Conservation (phyloP, 2,888 invertebrate species). For the Epiblema foenella region DNA sequence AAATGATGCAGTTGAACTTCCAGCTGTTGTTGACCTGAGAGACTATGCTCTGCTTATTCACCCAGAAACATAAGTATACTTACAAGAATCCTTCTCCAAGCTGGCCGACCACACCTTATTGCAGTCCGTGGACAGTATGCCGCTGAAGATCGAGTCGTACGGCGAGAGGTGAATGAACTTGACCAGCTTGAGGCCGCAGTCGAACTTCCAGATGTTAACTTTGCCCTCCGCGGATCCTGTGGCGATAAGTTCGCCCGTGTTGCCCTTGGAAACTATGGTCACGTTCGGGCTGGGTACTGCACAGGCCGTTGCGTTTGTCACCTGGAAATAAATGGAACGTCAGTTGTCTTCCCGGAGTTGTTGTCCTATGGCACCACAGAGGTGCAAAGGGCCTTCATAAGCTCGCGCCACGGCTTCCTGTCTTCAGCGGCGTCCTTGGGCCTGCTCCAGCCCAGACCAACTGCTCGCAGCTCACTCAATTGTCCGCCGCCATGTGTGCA, state of each 20-base stretch:
- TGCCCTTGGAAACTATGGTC: constrained; percentile 85
- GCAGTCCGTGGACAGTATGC: constrained; percentile 71
- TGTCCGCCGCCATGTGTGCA: too few species aligned
- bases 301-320: constrained; percentile 93
- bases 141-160: constrained; percentile 81
- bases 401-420: too few species aligned
- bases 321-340: constrained; percentile 58
- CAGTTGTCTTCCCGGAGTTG: not conserved
- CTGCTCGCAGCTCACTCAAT: too few species aligned
- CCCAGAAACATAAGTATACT: constrained; percentile 53
- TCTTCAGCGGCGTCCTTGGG: too few species aligned
- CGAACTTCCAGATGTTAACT: constrained; percentile 93
- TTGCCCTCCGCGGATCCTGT: constrained; percentile 86
- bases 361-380: too few species aligned
- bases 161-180: constrained; percentile 84
- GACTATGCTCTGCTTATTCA: too few species aligned
- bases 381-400: too few species aligned
- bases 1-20: too few species aligned
- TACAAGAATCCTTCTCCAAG: constrained; percentile 77
- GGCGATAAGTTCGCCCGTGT: constrained; percentile 84
- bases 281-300: constrained; percentile 86
- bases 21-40: too few species aligned
- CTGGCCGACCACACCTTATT: constrained; percentile 80
- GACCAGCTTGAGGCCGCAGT: constrained; percentile 89
- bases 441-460: too few species aligned